These are phyloP conservation scores for Arenaria interpres DNA, from an alignment of 2,113 vertebrate species.

Conservation along the genomic window DNA sequence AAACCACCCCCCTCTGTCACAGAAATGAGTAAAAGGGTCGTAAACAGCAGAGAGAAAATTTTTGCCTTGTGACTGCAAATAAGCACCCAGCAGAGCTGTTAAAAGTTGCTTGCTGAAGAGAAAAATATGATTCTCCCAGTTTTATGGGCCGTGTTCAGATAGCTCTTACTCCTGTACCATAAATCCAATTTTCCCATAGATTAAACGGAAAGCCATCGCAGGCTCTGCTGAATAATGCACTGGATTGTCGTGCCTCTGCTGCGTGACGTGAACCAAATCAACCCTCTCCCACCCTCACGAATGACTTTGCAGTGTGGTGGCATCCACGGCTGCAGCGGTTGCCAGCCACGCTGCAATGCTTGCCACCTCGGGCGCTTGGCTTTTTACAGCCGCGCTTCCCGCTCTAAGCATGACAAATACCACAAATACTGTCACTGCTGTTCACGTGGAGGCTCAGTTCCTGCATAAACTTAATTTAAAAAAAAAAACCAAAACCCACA, in stretches of 20 bases:
- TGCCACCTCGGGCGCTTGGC: neutral
- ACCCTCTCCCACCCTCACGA: fast-evolving
- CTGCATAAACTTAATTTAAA: neutral
- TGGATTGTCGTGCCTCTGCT: neutral
- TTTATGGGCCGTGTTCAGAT: conserved; percentile 35
- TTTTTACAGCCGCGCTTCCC: neutral
- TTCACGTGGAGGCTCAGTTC: fast-evolving
- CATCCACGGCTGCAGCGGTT: fast-evolving
- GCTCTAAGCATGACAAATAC: fast-evolving
- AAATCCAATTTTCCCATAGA: conserved; percentile 62
- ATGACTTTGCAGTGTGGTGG: fast-evolving
- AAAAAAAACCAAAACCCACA: neutral
- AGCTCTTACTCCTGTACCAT: conserved; percentile 40
- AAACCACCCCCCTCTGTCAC: neutral
- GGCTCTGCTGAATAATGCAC: conserved; percentile 11
- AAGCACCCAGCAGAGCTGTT: conserved; percentile 59
- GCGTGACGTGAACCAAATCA: neutral
- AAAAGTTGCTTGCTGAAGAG: conserved; percentile 56
- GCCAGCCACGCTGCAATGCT: neutral
- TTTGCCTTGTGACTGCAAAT: conserved; percentile 63
- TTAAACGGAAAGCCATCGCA: conserved; percentile 4
- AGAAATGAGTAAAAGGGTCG: neutral
- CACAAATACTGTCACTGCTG: fast-evolving
- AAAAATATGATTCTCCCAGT: conserved; percentile 53
- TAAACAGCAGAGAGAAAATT: conserved; percentile 53